These are phyloP conservation scores for Drosophila cognata DNA, from an alignment of 2,888 invertebrate species.

Conservation along the genomic window DNA sequence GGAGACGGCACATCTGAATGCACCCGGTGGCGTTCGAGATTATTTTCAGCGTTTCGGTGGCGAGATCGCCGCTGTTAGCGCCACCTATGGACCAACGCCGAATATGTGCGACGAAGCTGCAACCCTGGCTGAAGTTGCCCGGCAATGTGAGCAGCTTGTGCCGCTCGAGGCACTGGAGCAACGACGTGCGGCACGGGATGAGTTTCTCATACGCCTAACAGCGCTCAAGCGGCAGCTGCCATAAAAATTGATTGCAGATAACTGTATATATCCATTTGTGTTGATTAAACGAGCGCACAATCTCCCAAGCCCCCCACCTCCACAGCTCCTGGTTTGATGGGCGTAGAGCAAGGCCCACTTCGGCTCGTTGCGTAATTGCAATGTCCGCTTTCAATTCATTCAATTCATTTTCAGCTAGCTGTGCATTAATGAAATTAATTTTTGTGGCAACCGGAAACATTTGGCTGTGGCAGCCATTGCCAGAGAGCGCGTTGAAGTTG, in stretches of 20 bases:
- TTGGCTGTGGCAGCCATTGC: constrained; percentile 25
- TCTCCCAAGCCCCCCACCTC: not conserved
- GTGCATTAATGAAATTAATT: constrained; percentile 80
- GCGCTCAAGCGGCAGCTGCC: constrained; percentile 90
- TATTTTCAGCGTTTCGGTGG: constrained; percentile 88
- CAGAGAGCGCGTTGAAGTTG: constrained; percentile 47
- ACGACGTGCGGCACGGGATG: constrained; percentile 92
- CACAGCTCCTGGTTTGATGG: not conserved
- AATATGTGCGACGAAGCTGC: constrained; percentile 88
- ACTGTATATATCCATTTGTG: constrained; percentile 48
- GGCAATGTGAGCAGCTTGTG: constrained; percentile 90
- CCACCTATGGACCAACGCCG: constrained; percentile 91
- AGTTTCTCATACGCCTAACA: constrained; percentile 91
- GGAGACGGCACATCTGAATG: constrained; percentile 97
- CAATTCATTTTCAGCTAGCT: constrained; percentile 50
- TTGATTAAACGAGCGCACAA: constrained; percentile 58
- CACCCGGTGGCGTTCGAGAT: constrained; percentile 92
- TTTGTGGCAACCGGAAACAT: constrained; percentile 74
- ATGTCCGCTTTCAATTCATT: constrained; percentile 49
- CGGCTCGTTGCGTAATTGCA: constrained; percentile 43
- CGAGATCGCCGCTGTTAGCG: constrained; percentile 87
- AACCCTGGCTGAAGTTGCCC: constrained; percentile 89
- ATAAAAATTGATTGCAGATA: constrained; percentile 57
- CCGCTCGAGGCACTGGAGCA: constrained; percentile 90
- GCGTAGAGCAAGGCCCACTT: not conserved